Conservation (phyloP, 2,797 vertebrate genomes). For the Intellagama lesueurii region DNA sequence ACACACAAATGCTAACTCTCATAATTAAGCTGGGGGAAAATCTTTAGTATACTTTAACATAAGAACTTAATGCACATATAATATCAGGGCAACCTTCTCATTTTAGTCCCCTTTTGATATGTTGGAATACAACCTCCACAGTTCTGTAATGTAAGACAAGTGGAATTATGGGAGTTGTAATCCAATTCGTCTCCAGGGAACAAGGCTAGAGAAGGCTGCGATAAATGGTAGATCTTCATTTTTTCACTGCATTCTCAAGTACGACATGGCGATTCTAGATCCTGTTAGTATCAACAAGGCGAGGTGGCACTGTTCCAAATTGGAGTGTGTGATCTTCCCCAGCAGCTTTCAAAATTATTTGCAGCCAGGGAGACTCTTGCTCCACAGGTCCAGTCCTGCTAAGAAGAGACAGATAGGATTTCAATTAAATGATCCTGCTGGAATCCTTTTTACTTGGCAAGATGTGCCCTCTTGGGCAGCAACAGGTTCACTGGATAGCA, state of each 20-base stretch:
- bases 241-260: neutral
- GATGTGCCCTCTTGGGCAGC: conserved; percentile 65
- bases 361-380: conserved; percentile 34
- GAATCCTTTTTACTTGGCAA: conserved; percentile 53
- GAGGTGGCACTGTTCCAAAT: neutral
- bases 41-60: neutral
- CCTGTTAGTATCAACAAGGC: neutral
- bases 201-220: neutral
- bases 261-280: neutral
- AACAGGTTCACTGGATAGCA: conserved; percentile 59
- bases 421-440: conserved; percentile 42
- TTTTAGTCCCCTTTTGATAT: neutral
- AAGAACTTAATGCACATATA: neutral
- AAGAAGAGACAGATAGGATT: conserved; percentile 61
- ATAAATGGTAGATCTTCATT: neutral
- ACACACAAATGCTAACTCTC: neutral
- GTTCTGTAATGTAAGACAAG: neutral
- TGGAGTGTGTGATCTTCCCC: neutral
- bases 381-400: conserved; percentile 32
- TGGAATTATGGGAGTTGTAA: neutral
- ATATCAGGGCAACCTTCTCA: no score
- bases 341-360: conserved; percentile 20
- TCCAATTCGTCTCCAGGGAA: neutral
- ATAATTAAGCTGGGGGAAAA: neutral
- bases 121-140: neutral